Evolutionary conservation across 2,113 vertebrate species (phyloP), one percentile per base, ranked within the genome.

Genomic region (Heteronetta atricapilla): DNA sequence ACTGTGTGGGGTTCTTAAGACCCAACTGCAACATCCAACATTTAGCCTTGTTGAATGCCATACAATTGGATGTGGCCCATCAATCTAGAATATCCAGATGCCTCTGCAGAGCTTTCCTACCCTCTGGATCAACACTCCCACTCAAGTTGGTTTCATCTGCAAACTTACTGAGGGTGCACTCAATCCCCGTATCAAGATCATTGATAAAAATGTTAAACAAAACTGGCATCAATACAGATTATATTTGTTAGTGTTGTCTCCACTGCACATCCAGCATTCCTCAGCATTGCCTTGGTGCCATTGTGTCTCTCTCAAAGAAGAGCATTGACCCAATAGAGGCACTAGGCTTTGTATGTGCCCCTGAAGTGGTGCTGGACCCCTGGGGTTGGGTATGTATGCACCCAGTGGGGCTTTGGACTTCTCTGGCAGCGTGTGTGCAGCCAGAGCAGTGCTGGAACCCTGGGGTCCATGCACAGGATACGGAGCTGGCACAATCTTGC

Each of bases 401-500:
- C 23, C 69, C 18, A 13, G 58, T 64, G 28, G 15, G 53, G 53
- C 53, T 31, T 29, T 56, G 53, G 28, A 28, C 29, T 17, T 31
- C 53, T 56, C 53, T 25, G 12, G 23, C 50, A 25, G 50, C 25
- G 23, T 52, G 50, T 52, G 29, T 31, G 72, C 59, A n/a, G 33
- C 69, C 25, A 16, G 52, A 64, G 17, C 38, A 13, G 21, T 10
- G 36, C 34, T 23, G 40, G 55, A 10, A 13, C 25, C 34, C 46
- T 28, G 48, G 17, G 23, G 40, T 20, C 34, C 64, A 7, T 4
- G 40, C 34, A 11, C 25, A 46, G 55, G 60, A 3, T 13, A 34
- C 0, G 0, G 46, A 14, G 10, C 29, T n/a, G 59, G 36, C 34
- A 72, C 31, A 18, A 46, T 16, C 60, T 31, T n/a, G 36, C 66